phyloP scores from a whole-genome alignment of 2,797 vertebrate species.

The Sternotherus odoratus region DNA sequence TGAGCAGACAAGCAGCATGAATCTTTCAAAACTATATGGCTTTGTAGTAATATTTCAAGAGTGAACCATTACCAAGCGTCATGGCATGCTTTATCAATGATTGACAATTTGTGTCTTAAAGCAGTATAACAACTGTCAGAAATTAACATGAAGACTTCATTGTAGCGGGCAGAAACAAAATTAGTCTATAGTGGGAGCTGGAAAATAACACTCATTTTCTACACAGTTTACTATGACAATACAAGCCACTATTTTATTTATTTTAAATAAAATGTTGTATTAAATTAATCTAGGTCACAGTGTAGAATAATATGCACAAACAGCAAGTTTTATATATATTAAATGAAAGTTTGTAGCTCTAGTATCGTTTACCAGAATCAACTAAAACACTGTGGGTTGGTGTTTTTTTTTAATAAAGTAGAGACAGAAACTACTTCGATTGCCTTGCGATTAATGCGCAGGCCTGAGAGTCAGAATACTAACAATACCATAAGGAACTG shows the following conservation, averaged over 20 bases:
- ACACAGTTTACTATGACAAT: neutral
- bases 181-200: neutral
- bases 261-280: neutral
- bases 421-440: neutral
- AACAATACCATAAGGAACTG: neutral
- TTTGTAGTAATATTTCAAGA: neutral
- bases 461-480: neutral
- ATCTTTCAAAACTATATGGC: neutral
- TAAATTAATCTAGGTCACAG: neutral
- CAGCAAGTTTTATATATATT: neutral
- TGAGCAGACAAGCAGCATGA: neutral
- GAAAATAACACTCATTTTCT: neutral
- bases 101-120: neutral
- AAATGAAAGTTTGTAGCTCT: neutral
- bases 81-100: neutral
- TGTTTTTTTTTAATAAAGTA: neutral
- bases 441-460: neutral
- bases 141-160: neutral
- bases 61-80: neutral
- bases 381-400: neutral
- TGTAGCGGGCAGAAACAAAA: neutral
- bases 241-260: neutral
- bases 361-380: neutral
- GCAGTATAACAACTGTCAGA: neutral
- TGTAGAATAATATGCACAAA: neutral